Percentiles rank a stretch among this genome's conserved stretches.
phyloP scores from a whole-genome alignment of 2,888 invertebrate species.

The Aporophyla nigra region DNA sequence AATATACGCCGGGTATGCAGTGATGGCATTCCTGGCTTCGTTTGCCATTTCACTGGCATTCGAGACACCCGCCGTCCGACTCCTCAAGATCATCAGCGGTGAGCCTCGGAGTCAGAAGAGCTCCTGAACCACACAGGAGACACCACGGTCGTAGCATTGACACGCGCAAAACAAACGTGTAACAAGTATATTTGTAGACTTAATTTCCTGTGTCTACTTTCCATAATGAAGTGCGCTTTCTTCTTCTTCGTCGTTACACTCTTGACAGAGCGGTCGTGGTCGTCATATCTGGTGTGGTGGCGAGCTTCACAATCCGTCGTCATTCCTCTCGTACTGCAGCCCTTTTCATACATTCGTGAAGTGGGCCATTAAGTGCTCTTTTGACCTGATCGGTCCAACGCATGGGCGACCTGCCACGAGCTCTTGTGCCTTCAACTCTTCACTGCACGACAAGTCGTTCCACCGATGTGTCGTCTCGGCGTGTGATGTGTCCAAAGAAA shows the following conservation, averaged over 20 bases:
- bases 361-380: no score
- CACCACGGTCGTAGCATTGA: conserved; percentile 23
- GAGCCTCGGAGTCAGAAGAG: conserved; percentile 79
- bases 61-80: conserved; percentile 95
- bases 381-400: no score
- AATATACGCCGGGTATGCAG: conserved; percentile 94
- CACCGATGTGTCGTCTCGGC: no score
- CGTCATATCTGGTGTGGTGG: no score
- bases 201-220: conserved; percentile 27
- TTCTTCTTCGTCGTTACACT: no score
- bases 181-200: conserved; percentile 1
- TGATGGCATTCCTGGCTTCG: conserved; percentile 94
- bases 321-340: no score
- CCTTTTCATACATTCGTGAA: no score
- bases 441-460: no score
- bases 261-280: no score
- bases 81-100: conserved; percentile 93
- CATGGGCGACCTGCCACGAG: no score
- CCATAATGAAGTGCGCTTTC: conserved; percentile 49
- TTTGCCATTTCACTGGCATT: conserved; percentile 95
- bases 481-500: no score
- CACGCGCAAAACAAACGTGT: conserved; percentile 22
- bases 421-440: conserved; percentile 60
- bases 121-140: conserved; percentile 66
- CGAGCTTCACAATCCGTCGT: no score